Evolutionary conservation across 2,113 vertebrate species (phyloP).

Genomic region (Catharus fuscescens): DNA sequence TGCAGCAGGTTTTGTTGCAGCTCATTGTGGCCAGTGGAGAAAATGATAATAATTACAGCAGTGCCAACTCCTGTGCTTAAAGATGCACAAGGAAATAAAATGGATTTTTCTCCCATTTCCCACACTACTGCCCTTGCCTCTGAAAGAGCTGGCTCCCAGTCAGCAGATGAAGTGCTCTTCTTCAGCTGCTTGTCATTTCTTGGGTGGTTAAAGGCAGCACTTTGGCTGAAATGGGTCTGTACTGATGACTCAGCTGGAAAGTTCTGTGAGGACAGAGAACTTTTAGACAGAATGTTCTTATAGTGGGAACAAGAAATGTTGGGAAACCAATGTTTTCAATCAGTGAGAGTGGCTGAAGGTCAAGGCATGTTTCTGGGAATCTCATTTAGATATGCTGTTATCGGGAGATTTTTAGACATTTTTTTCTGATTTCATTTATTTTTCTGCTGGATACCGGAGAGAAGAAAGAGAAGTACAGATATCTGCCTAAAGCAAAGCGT

Average conservation of each 20-base stretch:
- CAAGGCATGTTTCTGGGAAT: neutral
- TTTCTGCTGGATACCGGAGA: neutral
- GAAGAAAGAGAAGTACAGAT: neutral
- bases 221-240: neutral
- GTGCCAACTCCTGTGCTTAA: neutral
- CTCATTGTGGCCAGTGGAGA: neutral
- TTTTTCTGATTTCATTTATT: conserved; percentile 31
- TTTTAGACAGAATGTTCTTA: neutral
- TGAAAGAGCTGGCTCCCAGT: neutral
- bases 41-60: neutral
- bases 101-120: neutral
- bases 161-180: neutral
- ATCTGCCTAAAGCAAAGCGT: neutral
- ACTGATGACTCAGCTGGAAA: conserved; percentile 15
- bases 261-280: neutral
- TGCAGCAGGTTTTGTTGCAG: neutral
- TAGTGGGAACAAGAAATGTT: neutral
- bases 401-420: neutral
- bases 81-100: neutral
- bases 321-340: neutral
- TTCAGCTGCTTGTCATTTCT: neutral
- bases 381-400: conserved; percentile 31
- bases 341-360: conserved; percentile 20
- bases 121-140: neutral
- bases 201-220: neutral